phyloP scores from a whole-genome alignment of 2,888 invertebrate species.

The Polydrusus cervinus region DNA sequence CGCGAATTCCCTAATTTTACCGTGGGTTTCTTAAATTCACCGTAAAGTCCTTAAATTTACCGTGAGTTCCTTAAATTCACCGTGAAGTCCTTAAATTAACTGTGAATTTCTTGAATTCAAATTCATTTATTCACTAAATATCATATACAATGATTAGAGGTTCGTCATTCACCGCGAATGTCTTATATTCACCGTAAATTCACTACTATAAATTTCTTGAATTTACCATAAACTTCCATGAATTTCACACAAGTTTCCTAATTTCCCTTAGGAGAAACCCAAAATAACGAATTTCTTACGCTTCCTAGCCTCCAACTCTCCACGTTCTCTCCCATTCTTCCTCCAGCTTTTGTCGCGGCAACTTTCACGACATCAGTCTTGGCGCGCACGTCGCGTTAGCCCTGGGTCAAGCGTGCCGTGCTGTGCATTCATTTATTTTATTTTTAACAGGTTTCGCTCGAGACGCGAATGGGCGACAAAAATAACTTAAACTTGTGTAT shows the following conservation, averaged over 20 bases:
- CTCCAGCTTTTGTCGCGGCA: constrained; percentile 9
- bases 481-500: constrained; percentile 8
- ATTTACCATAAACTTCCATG: neutral
- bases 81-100: no score
- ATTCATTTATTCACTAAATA: no score
- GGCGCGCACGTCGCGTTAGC: constrained; percentile 36
- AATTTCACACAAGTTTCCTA: neutral
- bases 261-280: neutral
- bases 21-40: no score
- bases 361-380: constrained; percentile 34
- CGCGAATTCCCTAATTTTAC: no score
- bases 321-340: constrained; percentile 14
- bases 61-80: no score
- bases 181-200: no score
- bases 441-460: constrained; percentile 9
- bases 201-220: no score
- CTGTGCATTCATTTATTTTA: constrained; percentile 2
- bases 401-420: constrained; percentile 29
- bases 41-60: no score
- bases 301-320: neutral
- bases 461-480: constrained; percentile 12
- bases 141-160: no score
- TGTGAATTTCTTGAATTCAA: no score
- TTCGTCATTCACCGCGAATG: no score
- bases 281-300: neutral